Percentiles rank a stretch among this genome's conserved stretches.
These are phyloP conservation scores for Nowickia ferox DNA, from an alignment of 2,888 invertebrate genomes.

Conservation along the genomic window DNA sequence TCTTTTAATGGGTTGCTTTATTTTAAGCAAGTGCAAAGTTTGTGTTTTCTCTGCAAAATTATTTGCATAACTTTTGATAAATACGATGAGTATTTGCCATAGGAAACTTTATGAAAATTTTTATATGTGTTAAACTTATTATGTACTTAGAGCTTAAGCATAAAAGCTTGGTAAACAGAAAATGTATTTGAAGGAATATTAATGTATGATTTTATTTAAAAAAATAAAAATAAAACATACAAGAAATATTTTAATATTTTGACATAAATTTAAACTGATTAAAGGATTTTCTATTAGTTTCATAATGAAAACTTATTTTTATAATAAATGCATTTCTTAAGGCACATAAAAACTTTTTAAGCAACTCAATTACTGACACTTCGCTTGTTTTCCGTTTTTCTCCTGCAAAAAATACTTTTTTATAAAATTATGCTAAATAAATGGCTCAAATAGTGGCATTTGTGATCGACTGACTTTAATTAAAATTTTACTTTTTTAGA, in stretches of 20 bases:
- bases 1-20: conserved; percentile 27
- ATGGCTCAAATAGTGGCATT: no score
- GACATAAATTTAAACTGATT: neutral
- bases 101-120: conserved; percentile 4
- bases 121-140: neutral
- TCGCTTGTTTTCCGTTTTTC: no score
- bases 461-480: no score
- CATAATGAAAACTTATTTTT: neutral
- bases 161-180: conserved; percentile 33
- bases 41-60: neutral
- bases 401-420: no score
- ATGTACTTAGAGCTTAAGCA: conserved; percentile 1
- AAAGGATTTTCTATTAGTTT: neutral
- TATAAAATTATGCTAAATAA: no score
- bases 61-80: conserved; percentile 47
- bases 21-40: conserved; percentile 29
- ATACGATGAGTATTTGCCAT: conserved; percentile 9
- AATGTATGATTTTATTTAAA: neutral
- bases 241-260: neutral
- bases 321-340: no score
- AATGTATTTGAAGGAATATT: neutral
- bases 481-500: no score
- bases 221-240: neutral
- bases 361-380: no score
- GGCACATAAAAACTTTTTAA: no score